These are phyloP conservation scores for Trachelus troglodyta DNA, from an alignment of 2,888 invertebrate genomes.

Conservation along the genomic window DNA sequence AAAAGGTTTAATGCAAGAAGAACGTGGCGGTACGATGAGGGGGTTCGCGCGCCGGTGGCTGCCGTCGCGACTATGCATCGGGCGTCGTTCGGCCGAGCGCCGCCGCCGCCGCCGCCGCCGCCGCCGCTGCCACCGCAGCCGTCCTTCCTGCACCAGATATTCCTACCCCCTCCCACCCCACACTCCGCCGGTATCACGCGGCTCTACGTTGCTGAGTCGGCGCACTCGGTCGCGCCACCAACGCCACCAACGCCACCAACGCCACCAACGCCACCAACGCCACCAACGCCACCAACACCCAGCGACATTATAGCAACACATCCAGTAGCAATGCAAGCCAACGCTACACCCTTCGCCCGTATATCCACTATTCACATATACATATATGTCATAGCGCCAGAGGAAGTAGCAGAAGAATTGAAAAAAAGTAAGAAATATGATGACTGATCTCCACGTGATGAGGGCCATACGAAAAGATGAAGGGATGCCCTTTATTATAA, in stretches of 20 bases:
- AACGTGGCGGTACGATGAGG: conserved; percentile 28
- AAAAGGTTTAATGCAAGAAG: too few species aligned
- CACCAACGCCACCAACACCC: not conserved
- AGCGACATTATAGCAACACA: too few species aligned
- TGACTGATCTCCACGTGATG: too few species aligned
- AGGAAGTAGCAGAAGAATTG: too few species aligned
- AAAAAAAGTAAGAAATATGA: too few species aligned
- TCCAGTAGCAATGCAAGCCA: too few species aligned
- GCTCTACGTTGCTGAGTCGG: conserved; percentile 65
- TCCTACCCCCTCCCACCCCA: conserved; percentile 10
- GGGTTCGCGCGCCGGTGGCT: conserved; percentile 66
- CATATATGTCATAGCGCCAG: too few species aligned
- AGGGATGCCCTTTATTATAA: too few species aligned
- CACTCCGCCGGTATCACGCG: conserved; percentile 57
- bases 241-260: conserved; percentile 21
- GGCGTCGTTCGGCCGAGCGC: conserved; percentile 27
- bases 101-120: conserved; percentile 26
- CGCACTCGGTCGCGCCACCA: conserved; percentile 46
- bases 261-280: conserved; percentile 20
- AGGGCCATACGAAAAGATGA: too few species aligned
- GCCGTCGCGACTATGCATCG: conserved; percentile 66
- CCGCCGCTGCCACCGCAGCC: conserved; percentile 42
- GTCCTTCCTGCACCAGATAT: conserved; percentile 48
- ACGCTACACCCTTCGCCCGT: too few species aligned
- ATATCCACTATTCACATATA: too few species aligned